Percentiles rank a stretch among this genome's conserved stretches.
phyloP scores from a whole-genome alignment of 2,797 vertebrate genomes.

The Lerista edwardsae region DNA sequence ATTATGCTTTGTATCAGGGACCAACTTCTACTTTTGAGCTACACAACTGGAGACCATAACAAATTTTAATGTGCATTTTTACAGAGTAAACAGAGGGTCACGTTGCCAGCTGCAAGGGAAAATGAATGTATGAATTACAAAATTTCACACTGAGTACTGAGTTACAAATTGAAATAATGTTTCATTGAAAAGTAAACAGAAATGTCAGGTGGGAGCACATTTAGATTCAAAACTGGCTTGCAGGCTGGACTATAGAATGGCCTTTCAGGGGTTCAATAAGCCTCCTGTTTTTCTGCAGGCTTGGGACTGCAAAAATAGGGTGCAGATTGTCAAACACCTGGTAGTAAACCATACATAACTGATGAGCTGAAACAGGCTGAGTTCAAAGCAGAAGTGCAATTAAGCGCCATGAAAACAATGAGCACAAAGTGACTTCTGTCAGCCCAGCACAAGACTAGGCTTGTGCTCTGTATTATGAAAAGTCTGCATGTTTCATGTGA shows the following conservation, averaged over 20 bases:
- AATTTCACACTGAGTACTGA: constrained; percentile 61
- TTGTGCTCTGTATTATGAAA: too few species aligned
- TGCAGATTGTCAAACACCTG: neutral
- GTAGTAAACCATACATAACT: neutral
- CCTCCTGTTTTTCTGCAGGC: neutral
- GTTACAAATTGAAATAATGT: constrained; percentile 60
- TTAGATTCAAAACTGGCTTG: constrained; percentile 74
- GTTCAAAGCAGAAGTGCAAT: neutral
- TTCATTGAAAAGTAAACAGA: constrained; percentile 57
- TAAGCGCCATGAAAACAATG: neutral
- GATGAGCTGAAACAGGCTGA: neutral
- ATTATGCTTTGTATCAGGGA: neutral
- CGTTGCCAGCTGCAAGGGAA: constrained; percentile 42
- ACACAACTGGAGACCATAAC: constrained; percentile 34
- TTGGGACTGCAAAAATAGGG: neutral
- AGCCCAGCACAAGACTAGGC: too few species aligned
- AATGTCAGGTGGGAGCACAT: constrained; percentile 55
- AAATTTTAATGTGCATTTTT: constrained; percentile 76
- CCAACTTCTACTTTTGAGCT: neutral
- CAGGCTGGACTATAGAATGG: constrained; percentile 70
- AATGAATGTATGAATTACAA: constrained; percentile 65
- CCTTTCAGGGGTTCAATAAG: neutral
- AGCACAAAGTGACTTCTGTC: too few species aligned
- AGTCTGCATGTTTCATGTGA: constrained; percentile 5
- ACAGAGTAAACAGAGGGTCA: constrained; percentile 69